Percentiles rank a stretch among this genome's conserved stretches.
phyloP scores from a whole-genome alignment of 2,113 vertebrate genomes.

The Silurus meridionalis region DNA sequence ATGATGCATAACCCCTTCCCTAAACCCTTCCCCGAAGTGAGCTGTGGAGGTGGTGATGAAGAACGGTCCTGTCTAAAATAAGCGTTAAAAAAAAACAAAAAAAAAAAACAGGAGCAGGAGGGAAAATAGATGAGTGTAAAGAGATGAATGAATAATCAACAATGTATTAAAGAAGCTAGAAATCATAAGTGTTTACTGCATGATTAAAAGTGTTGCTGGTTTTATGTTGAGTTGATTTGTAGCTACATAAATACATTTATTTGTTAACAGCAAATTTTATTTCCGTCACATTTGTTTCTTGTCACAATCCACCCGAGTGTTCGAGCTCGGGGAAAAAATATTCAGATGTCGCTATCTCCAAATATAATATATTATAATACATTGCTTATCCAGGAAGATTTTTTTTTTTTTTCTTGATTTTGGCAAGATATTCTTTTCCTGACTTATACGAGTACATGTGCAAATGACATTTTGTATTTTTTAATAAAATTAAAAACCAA shows the following conservation, averaged over 20 bases:
- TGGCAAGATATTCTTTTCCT: too few relatives aligned
- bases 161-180: not conserved
- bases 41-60: conserved; percentile 7
- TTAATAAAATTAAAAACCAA: not conserved
- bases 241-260: not conserved
- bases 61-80: conserved; percentile 5
- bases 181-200: not conserved
- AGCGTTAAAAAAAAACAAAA: conserved; percentile 15
- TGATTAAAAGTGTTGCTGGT: not conserved
- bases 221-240: not conserved
- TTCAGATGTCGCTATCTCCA: too few relatives aligned
- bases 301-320: too few relatives aligned
- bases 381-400: too few relatives aligned
- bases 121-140: not conserved
- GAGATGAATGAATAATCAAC: not conserved
- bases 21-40: conserved; percentile 18
- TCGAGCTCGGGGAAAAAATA: too few relatives aligned
- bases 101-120: conserved; percentile 17
- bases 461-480: too few relatives aligned
- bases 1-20: conserved; percentile 12
- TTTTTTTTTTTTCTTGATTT: too few relatives aligned
- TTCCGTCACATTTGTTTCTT: not conserved
- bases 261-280: not conserved
- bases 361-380: too few relatives aligned
- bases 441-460: too few relatives aligned